Evolutionary conservation across 2,113 vertebrate genomes (phyloP).

Genomic region (Nyctereutes procyonoides): DNA sequence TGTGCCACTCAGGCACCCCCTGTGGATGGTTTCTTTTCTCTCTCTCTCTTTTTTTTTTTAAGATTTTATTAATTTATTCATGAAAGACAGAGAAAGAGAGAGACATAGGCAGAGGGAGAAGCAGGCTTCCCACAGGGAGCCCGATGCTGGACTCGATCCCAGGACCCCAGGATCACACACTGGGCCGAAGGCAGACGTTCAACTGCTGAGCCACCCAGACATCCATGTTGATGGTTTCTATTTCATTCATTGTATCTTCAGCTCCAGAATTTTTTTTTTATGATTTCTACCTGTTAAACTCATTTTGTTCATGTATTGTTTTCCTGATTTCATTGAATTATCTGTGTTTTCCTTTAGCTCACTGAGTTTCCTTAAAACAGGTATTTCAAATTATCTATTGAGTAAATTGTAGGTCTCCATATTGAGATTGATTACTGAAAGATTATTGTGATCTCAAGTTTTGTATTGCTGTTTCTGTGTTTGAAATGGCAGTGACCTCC

Average conservation of each 20-base stretch:
- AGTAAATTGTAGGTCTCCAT: neutral
- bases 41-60: no score
- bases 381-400: neutral
- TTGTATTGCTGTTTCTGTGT: neutral
- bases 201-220: no score
- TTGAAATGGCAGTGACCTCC: neutral
- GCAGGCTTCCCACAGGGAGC: no score
- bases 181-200: no score
- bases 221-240: neutral
- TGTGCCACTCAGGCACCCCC: neutral
- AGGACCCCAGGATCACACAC: no score
- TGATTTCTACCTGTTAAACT: neutral
- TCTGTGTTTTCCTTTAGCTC: neutral
- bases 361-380: neutral
- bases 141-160: no score
- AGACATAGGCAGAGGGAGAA: no score
- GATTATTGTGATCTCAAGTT: neutral
- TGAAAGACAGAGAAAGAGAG: no score
- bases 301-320: slow-evolving; percentile 6
- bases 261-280: slow-evolving; percentile 12
- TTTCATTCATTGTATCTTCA: slow-evolving; percentile 4
- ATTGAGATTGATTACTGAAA: neutral
- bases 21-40: neutral
- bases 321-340: neutral
- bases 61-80: no score